Percentiles rank a stretch among this genome's conserved stretches.
These are phyloP conservation scores for Protomyctophum bolini DNA, from an alignment of 2,113 vertebrate genomes.

Conservation along the genomic window DNA sequence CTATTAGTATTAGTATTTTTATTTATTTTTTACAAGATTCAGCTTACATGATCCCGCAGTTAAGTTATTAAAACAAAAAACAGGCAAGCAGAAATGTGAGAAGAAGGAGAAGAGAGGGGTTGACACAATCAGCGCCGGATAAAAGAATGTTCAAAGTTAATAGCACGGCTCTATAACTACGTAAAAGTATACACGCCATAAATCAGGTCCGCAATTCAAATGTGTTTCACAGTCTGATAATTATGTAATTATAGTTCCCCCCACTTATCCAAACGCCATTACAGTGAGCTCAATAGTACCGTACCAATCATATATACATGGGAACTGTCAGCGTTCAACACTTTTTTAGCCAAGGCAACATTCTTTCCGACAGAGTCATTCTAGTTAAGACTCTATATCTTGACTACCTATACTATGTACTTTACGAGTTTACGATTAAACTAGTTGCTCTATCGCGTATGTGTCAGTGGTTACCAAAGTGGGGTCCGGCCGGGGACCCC, in stretches of 20 bases:
- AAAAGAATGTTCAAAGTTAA: no score
- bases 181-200: conserved; percentile 8
- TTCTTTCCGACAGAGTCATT: conserved; percentile 42
- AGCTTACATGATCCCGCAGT: no score
- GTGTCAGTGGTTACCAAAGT: no score
- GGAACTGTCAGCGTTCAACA: conserved; percentile 34
- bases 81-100: neutral
- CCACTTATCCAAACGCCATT: conserved; percentile 22
- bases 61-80: neutral
- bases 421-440: no score
- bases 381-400: no score
- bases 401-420: no score
- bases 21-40: no score
- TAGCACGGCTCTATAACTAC: neutral
- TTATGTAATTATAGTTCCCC: conserved; percentile 35
- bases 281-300: conserved; percentile 25
- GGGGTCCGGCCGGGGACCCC: no score
- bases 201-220: conserved; percentile 45
- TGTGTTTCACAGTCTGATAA: conserved; percentile 36
- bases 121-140: no score
- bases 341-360: conserved; percentile 55
- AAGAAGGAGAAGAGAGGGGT: neutral
- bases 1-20: no score
- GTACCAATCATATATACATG: conserved; percentile 46
- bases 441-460: no score